Evolutionary conservation across 2,797 vertebrate genomes (phyloP), one percentile per base, ranked within the genome.

Genomic region (Takifugu rubripes): DNA sequence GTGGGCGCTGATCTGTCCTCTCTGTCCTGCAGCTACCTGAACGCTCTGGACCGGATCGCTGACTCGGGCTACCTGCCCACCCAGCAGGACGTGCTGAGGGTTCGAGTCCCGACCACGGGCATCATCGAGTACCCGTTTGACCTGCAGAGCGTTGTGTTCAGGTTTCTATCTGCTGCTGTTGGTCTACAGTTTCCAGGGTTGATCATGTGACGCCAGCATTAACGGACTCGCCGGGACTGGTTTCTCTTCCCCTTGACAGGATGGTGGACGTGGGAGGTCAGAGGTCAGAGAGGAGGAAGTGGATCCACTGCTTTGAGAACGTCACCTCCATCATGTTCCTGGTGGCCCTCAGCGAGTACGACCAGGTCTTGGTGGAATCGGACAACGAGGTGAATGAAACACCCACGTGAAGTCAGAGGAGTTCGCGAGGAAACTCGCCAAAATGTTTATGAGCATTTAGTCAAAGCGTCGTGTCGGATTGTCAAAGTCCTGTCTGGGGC

Each of bases 241-340:
- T 52, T 49, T 64, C 36, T 61, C 33, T 73, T 17, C 56, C 25
- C n/a, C 78, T 25, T 82, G 85, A 43, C 91, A 97, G 94, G 91
- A 97, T 97, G 95, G 95, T 98, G 82, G 95, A 97, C 75, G 95
- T 98, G 17, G 95, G 95, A 57, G 95, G 95, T 74, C 95, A 98
- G 66, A 92, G 95, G 83, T 98, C 95, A n/a, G 95, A 98, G 83
- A 93, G 95, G 90, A 95, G 95, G 88, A 97, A 97, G 92, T 98
- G 95, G 95, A 97, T 98, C 90, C 95, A 98, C 89, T 98, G 95
- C 88, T 98, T 98, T 84, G 95, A 98, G 91, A 97, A 96, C 15
- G 95, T 97, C 82, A 97, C 95, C 3, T 97, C 95, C 73, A 97
- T 97, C 89, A 96, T 98, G 94, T 97, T 97, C 85, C 90, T 98